Conservation (phyloP, 2,113 vertebrate species). For the Heliornis fulica region DNA sequence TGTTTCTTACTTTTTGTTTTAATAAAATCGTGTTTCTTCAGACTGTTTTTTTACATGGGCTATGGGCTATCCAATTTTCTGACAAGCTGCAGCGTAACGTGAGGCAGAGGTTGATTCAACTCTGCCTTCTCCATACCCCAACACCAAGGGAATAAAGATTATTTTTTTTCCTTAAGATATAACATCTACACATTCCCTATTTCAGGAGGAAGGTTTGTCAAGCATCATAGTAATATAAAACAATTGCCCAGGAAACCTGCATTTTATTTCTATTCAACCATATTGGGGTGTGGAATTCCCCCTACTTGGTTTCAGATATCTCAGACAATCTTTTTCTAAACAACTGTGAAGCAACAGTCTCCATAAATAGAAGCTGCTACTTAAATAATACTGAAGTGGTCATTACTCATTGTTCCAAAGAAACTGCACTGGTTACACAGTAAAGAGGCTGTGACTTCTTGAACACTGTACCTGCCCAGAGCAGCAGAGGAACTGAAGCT, state of each 20-base stretch:
- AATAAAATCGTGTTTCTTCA: not conserved
- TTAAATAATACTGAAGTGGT: not conserved
- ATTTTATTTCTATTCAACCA: not conserved
- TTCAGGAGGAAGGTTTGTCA: not conserved
- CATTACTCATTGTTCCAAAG: not conserved
- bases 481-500: not conserved
- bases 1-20: not conserved
- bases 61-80: not conserved
- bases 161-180: fast-evolving
- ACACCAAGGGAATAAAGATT: not conserved
- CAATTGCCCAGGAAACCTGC: not conserved
- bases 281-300: not conserved
- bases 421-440: not conserved
- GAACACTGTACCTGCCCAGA: not conserved
- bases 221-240: not conserved
- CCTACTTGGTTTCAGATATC: not conserved
- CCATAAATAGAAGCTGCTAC: not conserved
- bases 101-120: not conserved
- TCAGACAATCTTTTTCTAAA: not conserved
- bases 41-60: not conserved
- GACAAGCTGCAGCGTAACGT: not conserved
- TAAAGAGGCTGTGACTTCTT: not conserved
- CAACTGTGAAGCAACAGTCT: not conserved
- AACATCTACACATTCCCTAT: not conserved
- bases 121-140: not conserved